A percentile compares a stretch with the other conserved stretches of the same genome.
These are phyloP conservation scores for Pangasianodon gigas DNA, from an alignment of 2,113 vertebrate genomes.

Conservation along the genomic window DNA sequence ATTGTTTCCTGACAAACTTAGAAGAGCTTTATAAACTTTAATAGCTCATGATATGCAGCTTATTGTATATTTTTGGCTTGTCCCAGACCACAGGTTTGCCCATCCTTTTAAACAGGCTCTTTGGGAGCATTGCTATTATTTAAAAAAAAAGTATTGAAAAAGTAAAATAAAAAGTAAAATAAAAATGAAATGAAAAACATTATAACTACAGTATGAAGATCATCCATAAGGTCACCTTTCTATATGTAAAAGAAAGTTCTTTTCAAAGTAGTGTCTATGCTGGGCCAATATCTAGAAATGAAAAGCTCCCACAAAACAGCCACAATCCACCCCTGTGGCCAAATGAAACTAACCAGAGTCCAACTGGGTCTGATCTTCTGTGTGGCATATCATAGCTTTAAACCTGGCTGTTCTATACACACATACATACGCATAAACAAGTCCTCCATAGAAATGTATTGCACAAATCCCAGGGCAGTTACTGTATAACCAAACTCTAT, in stretches of 20 bases:
- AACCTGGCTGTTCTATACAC: constrained; percentile 5
- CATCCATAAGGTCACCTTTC: background rate
- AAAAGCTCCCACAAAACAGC: background rate
- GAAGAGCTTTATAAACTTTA: background rate
- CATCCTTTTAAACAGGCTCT: background rate
- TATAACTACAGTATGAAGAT: background rate
- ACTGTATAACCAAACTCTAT: constrained; percentile 49
- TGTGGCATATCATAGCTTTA: background rate
- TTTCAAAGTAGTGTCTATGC: background rate
- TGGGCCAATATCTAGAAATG: no score
- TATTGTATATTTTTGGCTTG: background rate
- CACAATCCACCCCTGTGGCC: constrained; percentile 2
- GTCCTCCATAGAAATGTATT: constrained; percentile 35
- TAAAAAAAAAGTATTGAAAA: background rate
- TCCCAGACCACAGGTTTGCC: background rate
- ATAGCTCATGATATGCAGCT: background rate
- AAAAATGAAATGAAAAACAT: background rate
- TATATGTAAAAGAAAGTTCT: background rate
- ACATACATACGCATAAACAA: constrained; percentile 22
- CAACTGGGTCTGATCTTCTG: constrained; percentile 14
- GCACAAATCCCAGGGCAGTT: constrained; percentile 47
- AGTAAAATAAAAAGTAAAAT: background rate
- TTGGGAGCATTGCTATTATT: background rate
- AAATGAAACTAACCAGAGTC: constrained; percentile 6
- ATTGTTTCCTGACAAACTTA: background rate